These are phyloP conservation scores for Aporophyla lueneburgensis DNA, from an alignment of 2,888 invertebrate genomes.

Conservation along the genomic window DNA sequence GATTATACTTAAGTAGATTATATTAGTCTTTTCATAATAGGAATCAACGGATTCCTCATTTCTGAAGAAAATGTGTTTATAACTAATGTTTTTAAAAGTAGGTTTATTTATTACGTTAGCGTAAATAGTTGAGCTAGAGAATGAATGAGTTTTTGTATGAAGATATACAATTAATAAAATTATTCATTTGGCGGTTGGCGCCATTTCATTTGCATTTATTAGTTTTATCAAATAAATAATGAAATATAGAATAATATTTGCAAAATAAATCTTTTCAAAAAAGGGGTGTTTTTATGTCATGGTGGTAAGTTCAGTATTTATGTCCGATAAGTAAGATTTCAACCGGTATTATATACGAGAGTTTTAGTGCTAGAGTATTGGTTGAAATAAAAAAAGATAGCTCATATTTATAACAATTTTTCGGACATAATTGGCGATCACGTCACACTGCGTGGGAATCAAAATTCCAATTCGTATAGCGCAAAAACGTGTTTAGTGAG, in stretches of 20 bases:
- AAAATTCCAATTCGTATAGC: too few relatives aligned
- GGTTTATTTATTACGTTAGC: not conserved
- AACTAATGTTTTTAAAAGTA: not conserved
- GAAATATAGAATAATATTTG: slow-evolving; percentile 25
- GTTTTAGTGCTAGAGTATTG: too few relatives aligned
- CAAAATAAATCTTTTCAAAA: slow-evolving; percentile 45
- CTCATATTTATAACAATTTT: too few relatives aligned
- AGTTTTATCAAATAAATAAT: slow-evolving; percentile 11
- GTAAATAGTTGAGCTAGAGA: slow-evolving; percentile 1
- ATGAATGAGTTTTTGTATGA: slow-evolving; percentile 9
- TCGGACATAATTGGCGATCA: too few relatives aligned
- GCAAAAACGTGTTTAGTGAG: too few relatives aligned
- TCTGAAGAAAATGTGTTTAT: not conserved
- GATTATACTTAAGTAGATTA: not conserved
- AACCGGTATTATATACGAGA: too few relatives aligned
- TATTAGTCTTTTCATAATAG: not conserved
- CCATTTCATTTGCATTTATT: slow-evolving; percentile 35
- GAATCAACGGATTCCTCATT: not conserved
- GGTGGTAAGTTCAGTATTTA: too few relatives aligned
- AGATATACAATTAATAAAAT: not conserved
- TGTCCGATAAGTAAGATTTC: too few relatives aligned
- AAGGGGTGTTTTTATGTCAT: not conserved
- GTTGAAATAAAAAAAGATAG: too few relatives aligned
- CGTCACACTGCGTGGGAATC: too few relatives aligned
- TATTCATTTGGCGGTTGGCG: slow-evolving; percentile 5